Conservation (phyloP, 35 echinoderm and acorn worm species). For the Heliocidaris tuberculata region DNA sequence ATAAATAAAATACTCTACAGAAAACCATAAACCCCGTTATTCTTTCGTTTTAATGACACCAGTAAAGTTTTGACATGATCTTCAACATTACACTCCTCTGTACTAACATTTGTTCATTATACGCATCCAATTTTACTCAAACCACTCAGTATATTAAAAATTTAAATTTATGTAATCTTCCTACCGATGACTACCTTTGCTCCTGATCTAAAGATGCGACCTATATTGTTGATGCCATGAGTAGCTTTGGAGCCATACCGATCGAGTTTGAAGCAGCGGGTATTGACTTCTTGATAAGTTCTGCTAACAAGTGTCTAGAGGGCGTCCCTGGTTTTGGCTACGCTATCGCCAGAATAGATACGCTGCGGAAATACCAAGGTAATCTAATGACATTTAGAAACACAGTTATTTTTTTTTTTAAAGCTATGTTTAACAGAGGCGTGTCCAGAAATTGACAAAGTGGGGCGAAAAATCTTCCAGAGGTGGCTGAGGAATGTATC, state of each 20-base stretch:
- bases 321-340: constrained; percentile 85
- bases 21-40: no score
- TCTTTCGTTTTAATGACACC: no score
- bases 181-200: not conserved
- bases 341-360: constrained; percentile 68
- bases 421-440: no score
- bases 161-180: not conserved
- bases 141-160: no score
- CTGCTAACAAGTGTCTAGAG: constrained; percentile 90
- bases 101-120: not conserved
- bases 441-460: no score
- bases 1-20: no score
- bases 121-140: no score
- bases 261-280: constrained; percentile 58
- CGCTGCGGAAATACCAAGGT: constrained; percentile 86
- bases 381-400: not conserved
- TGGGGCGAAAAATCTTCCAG: no score
- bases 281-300: constrained; percentile 88
- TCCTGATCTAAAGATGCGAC: constrained; percentile 49
- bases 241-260: constrained; percentile 88
- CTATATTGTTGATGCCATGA: constrained; percentile 90
- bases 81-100: not conserved
- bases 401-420: not conserved
- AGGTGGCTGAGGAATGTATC: no score
- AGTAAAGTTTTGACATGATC: not conserved